Evolutionary conservation across 2,113 vertebrate species (phyloP).

Genomic region (Pycnonotus jocosus): DNA sequence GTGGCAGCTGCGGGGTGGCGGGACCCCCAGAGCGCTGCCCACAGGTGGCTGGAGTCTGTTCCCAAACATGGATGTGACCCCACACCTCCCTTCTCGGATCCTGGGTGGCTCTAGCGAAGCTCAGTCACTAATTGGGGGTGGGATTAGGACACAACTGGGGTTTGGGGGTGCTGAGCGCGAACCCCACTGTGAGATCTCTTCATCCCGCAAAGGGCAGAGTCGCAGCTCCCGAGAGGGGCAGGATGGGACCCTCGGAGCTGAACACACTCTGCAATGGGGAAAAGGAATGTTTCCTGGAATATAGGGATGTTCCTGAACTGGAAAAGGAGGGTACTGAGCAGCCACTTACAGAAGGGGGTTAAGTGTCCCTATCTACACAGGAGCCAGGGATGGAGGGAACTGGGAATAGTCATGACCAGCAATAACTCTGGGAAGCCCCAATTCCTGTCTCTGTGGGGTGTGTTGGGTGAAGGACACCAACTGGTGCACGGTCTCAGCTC

Average conservation of each 20-base stretch:
- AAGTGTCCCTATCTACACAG: too few species aligned
- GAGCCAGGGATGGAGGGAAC: too few species aligned
- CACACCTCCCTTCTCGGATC: neutral
- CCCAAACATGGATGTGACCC: neutral
- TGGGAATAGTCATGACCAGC: too few species aligned
- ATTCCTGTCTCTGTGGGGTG: neutral
- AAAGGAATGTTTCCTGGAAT: neutral
- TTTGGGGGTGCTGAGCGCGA: neutral
- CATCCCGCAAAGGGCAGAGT: rapidly evolving
- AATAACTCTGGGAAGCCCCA: neutral
- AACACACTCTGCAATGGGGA: neutral
- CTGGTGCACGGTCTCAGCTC: neutral
- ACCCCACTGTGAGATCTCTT: too few species aligned
- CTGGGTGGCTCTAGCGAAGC: rapidly evolving
- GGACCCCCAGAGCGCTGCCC: neutral
- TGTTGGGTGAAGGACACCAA: neutral
- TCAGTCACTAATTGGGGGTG: too few species aligned
- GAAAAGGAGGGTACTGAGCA: neutral
- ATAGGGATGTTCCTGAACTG: neutral
- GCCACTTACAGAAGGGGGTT: neutral
- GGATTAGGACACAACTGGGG: neutral
- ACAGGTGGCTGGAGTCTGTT: neutral
- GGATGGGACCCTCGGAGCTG: neutral
- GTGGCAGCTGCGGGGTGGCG: neutral
- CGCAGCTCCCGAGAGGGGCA: rapidly evolving